Evolutionary conservation across 2,888 invertebrate genomes (phyloP).

Genomic region (Yponomeuta cagnagella): DNA sequence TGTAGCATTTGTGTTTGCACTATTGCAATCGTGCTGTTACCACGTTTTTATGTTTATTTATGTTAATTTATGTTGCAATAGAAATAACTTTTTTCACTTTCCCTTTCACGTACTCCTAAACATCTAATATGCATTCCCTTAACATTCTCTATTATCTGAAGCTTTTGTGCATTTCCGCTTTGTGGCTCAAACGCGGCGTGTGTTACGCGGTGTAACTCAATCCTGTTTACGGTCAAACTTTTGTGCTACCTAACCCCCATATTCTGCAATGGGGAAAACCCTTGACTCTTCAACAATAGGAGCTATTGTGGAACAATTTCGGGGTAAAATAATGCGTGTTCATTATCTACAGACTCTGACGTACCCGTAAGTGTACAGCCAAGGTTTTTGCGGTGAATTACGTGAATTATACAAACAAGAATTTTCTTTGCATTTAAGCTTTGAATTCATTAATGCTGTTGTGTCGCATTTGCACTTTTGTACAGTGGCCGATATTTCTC

Average conservation of each 20-base stretch:
- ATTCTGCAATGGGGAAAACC: background rate
- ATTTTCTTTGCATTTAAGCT: background rate
- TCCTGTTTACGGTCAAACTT: conserved; percentile 13
- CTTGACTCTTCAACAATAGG: background rate
- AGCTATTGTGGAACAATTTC: background rate
- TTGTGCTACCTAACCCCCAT: conserved; percentile 4
- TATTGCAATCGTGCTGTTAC: too few species aligned
- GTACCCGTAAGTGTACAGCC: background rate
- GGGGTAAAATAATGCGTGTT: background rate
- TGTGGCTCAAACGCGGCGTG: background rate
- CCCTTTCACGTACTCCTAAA: too few species aligned
- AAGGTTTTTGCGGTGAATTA: conserved; percentile 5
- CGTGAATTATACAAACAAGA: background rate
- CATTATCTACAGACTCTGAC: background rate
- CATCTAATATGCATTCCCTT: background rate
- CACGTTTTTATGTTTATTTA: too few species aligned
- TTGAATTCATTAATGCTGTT: too few species aligned
- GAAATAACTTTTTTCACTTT: too few species aligned
- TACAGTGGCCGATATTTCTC: too few species aligned
- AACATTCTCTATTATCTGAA: background rate
- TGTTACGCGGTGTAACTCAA: conserved; percentile 7
- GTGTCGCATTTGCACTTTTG: too few species aligned
- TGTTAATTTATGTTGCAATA: too few species aligned
- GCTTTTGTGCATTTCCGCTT: background rate
- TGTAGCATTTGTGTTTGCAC: too few species aligned